Percentiles rank a stretch among this genome's conserved stretches.
phyloP scores from a whole-genome alignment of 2,113 vertebrate genomes.

The Bettongia penicillata region DNA sequence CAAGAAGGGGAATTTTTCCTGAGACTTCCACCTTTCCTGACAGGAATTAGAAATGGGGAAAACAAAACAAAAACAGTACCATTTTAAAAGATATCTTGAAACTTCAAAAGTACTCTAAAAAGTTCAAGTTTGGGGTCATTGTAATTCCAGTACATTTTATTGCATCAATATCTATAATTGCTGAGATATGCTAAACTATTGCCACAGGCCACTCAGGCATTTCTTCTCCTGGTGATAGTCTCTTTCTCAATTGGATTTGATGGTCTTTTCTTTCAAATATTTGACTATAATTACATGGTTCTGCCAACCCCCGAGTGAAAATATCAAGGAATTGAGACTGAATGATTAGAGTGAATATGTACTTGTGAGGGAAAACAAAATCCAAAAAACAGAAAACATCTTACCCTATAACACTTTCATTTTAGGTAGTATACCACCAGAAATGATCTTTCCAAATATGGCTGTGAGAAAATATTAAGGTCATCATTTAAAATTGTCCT shows the following conservation, averaged over 20 bases:
- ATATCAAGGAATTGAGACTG: conserved; percentile 4
- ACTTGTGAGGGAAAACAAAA: neutral
- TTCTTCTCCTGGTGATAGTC: conserved; percentile 35
- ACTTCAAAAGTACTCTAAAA: conserved; percentile 36
- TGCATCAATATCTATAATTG: conserved; percentile 6
- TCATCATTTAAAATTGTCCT: conserved; percentile 48
- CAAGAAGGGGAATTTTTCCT: conserved; percentile 49
- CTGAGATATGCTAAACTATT: neutral
- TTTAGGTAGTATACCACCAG: conserved; percentile 48
- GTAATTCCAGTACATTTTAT: neutral
- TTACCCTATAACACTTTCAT: conserved; percentile 67
- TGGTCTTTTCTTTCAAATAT: conserved; percentile 45
- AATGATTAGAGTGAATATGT: conserved; percentile 4
- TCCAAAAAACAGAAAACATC: conserved; percentile 18
- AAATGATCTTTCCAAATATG: conserved; percentile 60
- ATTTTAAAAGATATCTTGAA: neutral
- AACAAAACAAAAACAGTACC: conserved; percentile 14
- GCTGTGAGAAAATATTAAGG: conserved; percentile 71
- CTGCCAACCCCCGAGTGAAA: conserved; percentile 28
- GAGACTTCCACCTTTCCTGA: conserved; percentile 64
- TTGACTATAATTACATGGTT: conserved; percentile 39
- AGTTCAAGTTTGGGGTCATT: conserved; percentile 15
- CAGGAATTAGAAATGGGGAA: conserved; percentile 36
- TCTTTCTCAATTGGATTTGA: conserved; percentile 30
- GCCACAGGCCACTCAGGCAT: neutral